Base-by-base conservation (phyloP, 2,113 vertebrate species). In the Dicaeum eximium region DNA sequence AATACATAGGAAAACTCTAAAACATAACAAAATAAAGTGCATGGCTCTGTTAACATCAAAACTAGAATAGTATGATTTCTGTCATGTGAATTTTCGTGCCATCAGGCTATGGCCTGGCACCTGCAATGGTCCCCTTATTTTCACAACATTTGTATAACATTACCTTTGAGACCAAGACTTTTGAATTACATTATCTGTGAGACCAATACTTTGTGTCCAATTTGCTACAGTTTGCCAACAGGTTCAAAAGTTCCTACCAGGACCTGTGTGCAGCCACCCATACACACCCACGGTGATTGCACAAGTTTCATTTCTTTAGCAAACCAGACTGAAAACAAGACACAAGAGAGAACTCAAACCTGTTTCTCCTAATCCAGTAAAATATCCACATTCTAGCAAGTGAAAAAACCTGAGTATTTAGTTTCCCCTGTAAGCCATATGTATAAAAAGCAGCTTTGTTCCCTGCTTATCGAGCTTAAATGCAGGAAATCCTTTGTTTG, bases 291-390 rank as follows among this genome's bases (percentile, higher is more conserved):
- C 10, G 0, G 0, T 66, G 50, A 83, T 80, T 94, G 82, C 94
- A 77, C 47, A 90, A 86, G 71, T 94, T 96, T 93, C 86, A 47
- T 86, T 97, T 97, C 96, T 88, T 86, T 86, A 80, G 75, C 79
- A 92, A 94, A 70, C 38, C 25, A 40, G 67, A 23, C 60, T 58
- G 54, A 92, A 95, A 90, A 56, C 35, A 40, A 60, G 40, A 75
- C 60, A 66, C 45, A 83, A 83, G 80, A 80, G 51, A 75, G 35
- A 83, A 62, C 19, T 56, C 19, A 86, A 47, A 90, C 31, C 13
- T 50, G 6, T 44, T 22, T 60, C 28, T 82, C 72, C 54, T 48
- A 72, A 61, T 86, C 35, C 42, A 62, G 11, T 35, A n/a, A 14
- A 33, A 21, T 65, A 50, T 11, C 11, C 64, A 69, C 27, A 53